Evolutionary conservation across 2,888 invertebrate genomes (phyloP), one percentile per base, ranked within the genome.

Genomic region (Orgyia antiqua): DNA sequence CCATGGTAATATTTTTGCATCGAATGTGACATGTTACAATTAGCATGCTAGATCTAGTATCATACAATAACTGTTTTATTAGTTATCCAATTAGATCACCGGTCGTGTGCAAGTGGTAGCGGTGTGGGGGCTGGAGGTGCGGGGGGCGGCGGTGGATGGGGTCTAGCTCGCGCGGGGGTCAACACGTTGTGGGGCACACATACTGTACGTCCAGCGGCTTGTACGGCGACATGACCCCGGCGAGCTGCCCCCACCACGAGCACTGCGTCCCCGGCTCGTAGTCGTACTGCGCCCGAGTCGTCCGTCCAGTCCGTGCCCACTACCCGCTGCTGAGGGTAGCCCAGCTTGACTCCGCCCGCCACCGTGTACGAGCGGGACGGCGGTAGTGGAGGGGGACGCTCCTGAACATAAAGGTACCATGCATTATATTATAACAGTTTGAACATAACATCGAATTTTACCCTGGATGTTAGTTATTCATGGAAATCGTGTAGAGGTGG

Each of bases 291-390:
- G 30, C 69, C 72, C 29, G 63, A 74, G 41, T 70, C 82, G 44
- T 86, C 88, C 50, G 93, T 92, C 87, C 93, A 97, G 52, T 93
- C 93, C 89, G 94, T 93, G 79, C 94, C 94, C 94, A 97, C 95
- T 36, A 94, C 88, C 65, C 97, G 90, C 51, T 92, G 94, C 84
- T 97, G 97, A 43, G 97, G 97, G 87, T 97, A 97, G 54, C 94
- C 93, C 48, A 96, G 87, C 84, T 96, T 96, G 36, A 94, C 94
- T 72, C 96, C 95, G 55, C 95, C 95, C 13, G 93, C 89, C 36
- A 97, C 94, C 4, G 96, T 96, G 82, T 98, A 97, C 1, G 94
- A 91, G 53, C 97, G 90, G 58, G 95, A 93, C 17, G 95, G 94
- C 27, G 97, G 97, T 45, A 97, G 92, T 15, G 97, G 96, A 18